Conservation (phyloP, 2,888 invertebrate species). For the Nesidiocoris tenuis region DNA sequence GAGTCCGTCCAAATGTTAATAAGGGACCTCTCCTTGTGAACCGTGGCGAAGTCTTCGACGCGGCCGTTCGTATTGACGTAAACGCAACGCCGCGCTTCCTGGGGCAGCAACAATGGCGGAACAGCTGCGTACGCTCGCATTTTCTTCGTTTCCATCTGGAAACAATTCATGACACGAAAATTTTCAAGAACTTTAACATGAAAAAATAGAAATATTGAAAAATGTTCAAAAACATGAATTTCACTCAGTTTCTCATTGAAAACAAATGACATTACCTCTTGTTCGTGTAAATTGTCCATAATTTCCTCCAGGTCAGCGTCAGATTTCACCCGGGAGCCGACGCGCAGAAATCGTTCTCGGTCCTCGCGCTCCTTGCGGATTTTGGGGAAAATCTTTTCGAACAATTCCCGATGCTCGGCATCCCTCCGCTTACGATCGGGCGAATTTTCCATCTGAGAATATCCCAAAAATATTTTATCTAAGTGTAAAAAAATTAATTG, state of each 20-base stretch:
- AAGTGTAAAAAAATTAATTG: not conserved
- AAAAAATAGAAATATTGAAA: not conserved
- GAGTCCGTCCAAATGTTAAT: constrained; percentile 88
- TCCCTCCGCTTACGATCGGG: constrained; percentile 86
- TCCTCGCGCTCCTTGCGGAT: constrained; percentile 93
- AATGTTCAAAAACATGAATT: not conserved
- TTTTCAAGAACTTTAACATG: not conserved
- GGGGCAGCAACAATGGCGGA: constrained; percentile 84
- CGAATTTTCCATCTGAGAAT: constrained; percentile 68
- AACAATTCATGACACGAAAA: constrained; percentile 27
- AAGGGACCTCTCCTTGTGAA: constrained; percentile 68
- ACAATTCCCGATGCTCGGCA: constrained; percentile 88
- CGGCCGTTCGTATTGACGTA: constrained; percentile 85
- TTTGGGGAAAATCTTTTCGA: constrained; percentile 97
- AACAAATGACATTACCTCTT: no score
- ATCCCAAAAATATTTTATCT: not conserved
- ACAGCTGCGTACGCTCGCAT: constrained; percentile 95
- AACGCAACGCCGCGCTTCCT: constrained; percentile 68
- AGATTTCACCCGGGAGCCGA: constrained; percentile 84
- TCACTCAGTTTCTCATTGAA: not conserved
- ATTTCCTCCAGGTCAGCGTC: constrained; percentile 97
- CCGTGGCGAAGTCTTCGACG: constrained; percentile 63
- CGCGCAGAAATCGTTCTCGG: constrained; percentile 83
- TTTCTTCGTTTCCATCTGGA: constrained; percentile 90
- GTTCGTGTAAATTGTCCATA: constrained; percentile 94